phyloP scores from a whole-genome alignment of 2,888 invertebrate genomes.

The Stenoptilia bipunctidactyla region DNA sequence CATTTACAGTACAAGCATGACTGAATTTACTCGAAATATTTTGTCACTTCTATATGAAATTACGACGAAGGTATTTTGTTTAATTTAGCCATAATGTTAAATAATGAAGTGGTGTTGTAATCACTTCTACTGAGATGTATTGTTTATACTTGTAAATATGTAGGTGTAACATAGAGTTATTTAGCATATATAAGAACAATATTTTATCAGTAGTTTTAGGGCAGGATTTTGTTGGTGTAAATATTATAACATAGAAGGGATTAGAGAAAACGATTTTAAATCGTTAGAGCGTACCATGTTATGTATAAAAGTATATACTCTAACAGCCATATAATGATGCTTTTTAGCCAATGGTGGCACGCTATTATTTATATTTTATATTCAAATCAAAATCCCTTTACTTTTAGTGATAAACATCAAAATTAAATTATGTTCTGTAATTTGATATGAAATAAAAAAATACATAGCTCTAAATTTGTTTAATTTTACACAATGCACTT shows the following conservation, averaged over 20 bases:
- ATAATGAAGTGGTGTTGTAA: conserved; percentile 56
- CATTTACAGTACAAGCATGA: conserved; percentile 56
- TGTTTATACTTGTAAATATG: conserved; percentile 49
- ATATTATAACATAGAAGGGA: conserved; percentile 1
- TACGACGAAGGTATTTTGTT: background rate
- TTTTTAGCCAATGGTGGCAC: conserved; percentile 51
- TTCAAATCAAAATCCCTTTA: conserved; percentile 41
- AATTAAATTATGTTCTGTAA: conserved; percentile 62
- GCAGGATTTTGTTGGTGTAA: conserved; percentile 1
- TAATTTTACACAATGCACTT: too few species aligned
- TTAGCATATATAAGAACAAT: background rate
- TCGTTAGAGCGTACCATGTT: background rate
- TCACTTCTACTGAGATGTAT: conserved; percentile 43
- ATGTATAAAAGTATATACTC: conserved; percentile 28
- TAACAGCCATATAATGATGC: conserved; percentile 29
- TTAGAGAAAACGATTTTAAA: background rate
- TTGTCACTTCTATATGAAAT: background rate
- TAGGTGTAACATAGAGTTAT: conserved; percentile 14
- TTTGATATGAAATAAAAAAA: conserved; percentile 69
- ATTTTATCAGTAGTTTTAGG: background rate
- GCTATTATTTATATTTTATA: conserved; percentile 57
- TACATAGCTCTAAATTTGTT: too few species aligned
- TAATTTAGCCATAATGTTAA: conserved; percentile 18
- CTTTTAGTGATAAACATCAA: conserved; percentile 26
- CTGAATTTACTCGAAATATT: conserved; percentile 14